These are phyloP conservation scores for Macrobrachium rosenbergii DNA, from an alignment of 1,140 invertebrate genomes.

Conservation along the genomic window DNA sequence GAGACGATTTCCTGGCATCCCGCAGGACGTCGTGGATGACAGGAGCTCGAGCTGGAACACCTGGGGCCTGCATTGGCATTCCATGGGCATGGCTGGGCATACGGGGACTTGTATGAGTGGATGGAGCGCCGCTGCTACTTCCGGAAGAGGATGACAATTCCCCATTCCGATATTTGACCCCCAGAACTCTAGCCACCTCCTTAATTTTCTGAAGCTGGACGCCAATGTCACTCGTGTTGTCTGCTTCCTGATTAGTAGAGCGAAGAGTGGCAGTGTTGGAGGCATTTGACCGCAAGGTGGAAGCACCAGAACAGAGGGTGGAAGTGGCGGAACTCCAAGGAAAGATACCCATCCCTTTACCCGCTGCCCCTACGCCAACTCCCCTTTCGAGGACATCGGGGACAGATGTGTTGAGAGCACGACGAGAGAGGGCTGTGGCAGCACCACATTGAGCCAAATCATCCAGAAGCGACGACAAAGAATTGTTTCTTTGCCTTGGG, in stretches of 20 bases:
- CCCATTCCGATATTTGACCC: constrained; percentile 54
- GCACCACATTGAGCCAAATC: constrained; percentile 1
- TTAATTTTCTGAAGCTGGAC: constrained; percentile 62
- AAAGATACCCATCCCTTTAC: background rate
- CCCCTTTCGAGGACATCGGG: constrained; percentile 54
- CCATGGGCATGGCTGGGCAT: background rate
- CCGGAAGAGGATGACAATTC: constrained; percentile 50
- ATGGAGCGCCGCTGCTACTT: constrained; percentile 32
- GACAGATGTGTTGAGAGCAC: constrained; percentile 49
- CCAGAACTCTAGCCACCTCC: constrained; percentile 60
- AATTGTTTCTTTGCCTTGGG: constrained; percentile 43
- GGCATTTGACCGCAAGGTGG: background rate
- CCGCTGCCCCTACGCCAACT: background rate
- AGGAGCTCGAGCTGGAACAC: constrained; percentile 63
- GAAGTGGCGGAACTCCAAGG: constrained; percentile 45
- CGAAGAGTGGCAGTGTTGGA: too few relatives aligned
- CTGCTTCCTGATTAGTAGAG: background rate
- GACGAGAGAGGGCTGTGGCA: background rate
- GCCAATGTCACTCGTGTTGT: constrained; percentile 48
- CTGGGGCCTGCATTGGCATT: constrained; percentile 36
- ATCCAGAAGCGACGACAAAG: constrained; percentile 50
- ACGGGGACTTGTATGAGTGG: constrained; percentile 37
- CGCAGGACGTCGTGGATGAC: constrained; percentile 61
- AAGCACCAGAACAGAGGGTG: constrained; percentile 42
- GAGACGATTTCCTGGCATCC: constrained; percentile 20